Conservation (phyloP, 2,113 vertebrate genomes). For the Lasiurus borealis region DNA sequence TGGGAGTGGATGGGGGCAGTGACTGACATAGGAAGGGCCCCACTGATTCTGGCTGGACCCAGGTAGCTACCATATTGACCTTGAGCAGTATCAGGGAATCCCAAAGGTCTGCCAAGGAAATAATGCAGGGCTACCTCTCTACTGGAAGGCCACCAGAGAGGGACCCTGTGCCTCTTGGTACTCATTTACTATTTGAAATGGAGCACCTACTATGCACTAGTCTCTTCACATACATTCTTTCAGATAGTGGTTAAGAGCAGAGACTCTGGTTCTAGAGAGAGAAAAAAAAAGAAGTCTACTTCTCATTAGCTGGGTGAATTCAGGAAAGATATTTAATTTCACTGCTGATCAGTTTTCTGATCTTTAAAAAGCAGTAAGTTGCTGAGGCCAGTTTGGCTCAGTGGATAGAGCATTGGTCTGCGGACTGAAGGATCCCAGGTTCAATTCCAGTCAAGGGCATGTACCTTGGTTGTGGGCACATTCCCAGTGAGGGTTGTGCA, state of each 20-base stretch:
- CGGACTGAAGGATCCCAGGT: too few species aligned
- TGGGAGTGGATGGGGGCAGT: too few species aligned
- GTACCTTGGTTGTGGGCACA: too few species aligned
- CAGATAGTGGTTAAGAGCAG: not conserved
- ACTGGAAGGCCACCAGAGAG: not conserved
- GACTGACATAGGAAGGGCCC: not conserved
- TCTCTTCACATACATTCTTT: not conserved
- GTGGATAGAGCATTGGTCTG: too few species aligned
- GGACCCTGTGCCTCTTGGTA: rapidly evolving
- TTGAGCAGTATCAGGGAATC: not conserved
- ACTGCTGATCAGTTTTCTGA: not conserved
- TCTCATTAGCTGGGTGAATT: not conserved
- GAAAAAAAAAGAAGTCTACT: not conserved
- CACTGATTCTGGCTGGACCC: not conserved
- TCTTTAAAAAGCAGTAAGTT: not conserved
- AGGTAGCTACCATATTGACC: not conserved
- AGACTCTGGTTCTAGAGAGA: not conserved
- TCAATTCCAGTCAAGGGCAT: too few species aligned
- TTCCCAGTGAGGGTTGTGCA: too few species aligned
- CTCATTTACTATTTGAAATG: not conserved
- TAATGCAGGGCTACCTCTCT: not conserved
- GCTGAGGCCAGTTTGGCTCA: too few species aligned
- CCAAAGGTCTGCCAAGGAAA: not conserved
- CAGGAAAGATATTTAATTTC: not conserved
- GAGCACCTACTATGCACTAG: not conserved